Conservation (phyloP, 1,140 invertebrate species). For the Halyomorpha halys region DNA sequence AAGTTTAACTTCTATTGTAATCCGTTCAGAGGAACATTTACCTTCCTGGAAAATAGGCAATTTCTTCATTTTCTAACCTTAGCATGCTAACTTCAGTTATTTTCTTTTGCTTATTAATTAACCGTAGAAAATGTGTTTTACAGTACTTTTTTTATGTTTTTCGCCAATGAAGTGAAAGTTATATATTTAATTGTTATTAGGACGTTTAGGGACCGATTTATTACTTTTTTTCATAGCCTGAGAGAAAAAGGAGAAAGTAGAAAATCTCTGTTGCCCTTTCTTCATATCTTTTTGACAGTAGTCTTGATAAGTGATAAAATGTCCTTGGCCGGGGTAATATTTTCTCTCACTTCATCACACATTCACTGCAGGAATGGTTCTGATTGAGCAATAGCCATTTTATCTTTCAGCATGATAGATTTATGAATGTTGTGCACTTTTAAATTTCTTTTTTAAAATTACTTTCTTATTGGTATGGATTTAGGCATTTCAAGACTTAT, state of each 20-base stretch:
- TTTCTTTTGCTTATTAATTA: conserved; percentile 4
- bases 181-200: too few relatives aligned
- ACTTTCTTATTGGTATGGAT: neutral
- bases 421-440: neutral
- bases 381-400: neutral
- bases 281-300: too few relatives aligned
- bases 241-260: too few relatives aligned
- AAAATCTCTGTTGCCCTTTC: too few relatives aligned
- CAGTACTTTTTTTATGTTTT: neutral
- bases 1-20: neutral
- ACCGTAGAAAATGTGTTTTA: neutral
- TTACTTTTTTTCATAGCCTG: too few relatives aligned
- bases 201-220: too few relatives aligned
- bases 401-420: neutral
- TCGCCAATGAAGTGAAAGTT: neutral
- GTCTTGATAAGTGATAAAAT: too few relatives aligned
- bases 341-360: neutral
- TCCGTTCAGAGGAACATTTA: neutral
- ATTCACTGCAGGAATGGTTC: neutral
- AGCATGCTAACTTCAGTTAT: neutral
- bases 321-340: neutral
- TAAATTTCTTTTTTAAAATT: neutral
- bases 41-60: neutral
- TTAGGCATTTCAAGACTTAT: conserved; percentile 4
- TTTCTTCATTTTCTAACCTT: neutral